These are phyloP conservation scores for Electrona antarctica DNA, from an alignment of 2,113 vertebrate genomes.

Conservation along the genomic window DNA sequence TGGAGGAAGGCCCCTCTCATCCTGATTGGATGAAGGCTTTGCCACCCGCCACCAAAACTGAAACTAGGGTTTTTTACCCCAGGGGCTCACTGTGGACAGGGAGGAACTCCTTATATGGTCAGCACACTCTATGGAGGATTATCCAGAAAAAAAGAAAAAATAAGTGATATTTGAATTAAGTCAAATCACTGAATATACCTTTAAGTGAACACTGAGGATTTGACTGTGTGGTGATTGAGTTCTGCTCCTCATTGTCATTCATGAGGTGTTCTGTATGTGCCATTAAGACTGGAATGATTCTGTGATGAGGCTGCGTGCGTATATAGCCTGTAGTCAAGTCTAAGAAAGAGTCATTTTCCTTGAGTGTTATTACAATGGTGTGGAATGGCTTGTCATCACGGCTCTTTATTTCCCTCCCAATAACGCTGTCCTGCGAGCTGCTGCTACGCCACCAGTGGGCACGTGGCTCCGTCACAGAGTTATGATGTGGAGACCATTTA, in stretches of 20 bases:
- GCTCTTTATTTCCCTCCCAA: constrained; percentile 37
- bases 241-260: constrained; percentile 66
- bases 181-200: no score
- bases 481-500: constrained; percentile 42
- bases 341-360: constrained; percentile 64
- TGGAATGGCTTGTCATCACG: constrained; percentile 61
- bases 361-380: constrained; percentile 64
- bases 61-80: no score
- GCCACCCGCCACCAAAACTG: no score
- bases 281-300: constrained; percentile 64
- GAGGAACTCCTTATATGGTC: no score
- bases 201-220: no score
- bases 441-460: constrained; percentile 13
- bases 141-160: no score
- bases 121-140: no score
- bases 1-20: no score
- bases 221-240: constrained; percentile 40
- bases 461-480: constrained; percentile 26
- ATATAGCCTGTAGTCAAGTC: constrained; percentile 64
- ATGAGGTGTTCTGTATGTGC: constrained; percentile 52
- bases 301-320: constrained; percentile 56
- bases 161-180: no score
- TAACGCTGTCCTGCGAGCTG: constrained; percentile 32
- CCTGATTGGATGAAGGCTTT: no score
- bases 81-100: no score